A percentile compares a stretch with the other conserved stretches of the same genome.
Evolutionary conservation across 2,113 vertebrate genomes (phyloP).

Genomic region (Circaetus gallicus): DNA sequence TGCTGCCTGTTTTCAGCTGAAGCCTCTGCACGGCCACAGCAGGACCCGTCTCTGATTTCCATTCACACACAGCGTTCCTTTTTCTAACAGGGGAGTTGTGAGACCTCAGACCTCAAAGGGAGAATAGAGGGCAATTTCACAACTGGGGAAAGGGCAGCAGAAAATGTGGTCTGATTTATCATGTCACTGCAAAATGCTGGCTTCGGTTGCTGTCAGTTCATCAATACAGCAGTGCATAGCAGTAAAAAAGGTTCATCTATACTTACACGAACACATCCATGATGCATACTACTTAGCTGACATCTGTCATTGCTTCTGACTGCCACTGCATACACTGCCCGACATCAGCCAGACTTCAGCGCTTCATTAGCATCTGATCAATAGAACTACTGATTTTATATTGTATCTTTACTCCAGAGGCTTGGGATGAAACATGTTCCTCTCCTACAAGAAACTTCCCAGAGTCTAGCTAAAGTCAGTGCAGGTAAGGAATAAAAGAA

Average conservation of each 20-base stretch:
- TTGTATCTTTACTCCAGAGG: background rate
- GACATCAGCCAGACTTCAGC: background rate
- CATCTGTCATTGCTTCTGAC: background rate
- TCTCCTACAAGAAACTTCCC: background rate
- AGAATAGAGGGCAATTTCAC: background rate
- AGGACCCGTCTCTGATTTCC: background rate
- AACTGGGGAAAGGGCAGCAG: background rate
- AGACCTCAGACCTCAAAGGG: background rate
- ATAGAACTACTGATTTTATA: background rate
- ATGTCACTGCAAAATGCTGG: background rate
- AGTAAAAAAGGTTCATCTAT: background rate
- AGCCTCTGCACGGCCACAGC: background rate
- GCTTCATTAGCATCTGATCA: background rate
- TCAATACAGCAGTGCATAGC: background rate
- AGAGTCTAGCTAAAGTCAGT: background rate
- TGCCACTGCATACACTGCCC: background rate
- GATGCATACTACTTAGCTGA: background rate
- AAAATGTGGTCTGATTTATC: conserved; percentile 43
- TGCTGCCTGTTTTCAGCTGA: background rate
- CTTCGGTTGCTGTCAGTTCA: background rate
- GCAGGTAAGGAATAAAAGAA: background rate
- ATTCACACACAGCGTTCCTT: background rate
- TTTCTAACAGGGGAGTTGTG: background rate
- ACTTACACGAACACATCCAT: background rate
- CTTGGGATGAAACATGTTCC: background rate